A percentile compares a stretch with the other conserved stretches of the same genome.
These are phyloP conservation scores for Phrixothrix hirtus DNA, from an alignment of 2,888 invertebrate species.

Conservation along the genomic window DNA sequence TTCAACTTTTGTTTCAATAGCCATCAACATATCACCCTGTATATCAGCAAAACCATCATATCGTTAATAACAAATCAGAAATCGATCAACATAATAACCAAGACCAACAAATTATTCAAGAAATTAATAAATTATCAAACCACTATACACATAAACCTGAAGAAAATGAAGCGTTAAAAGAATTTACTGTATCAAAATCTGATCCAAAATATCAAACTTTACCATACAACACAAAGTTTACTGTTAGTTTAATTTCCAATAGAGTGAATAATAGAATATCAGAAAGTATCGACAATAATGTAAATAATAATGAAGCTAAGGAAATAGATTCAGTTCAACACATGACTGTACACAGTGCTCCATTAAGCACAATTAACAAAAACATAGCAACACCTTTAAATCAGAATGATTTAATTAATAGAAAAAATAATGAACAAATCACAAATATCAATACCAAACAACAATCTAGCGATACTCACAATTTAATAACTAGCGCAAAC, in stretches of 20 bases:
- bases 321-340: constrained; percentile 45
- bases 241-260: constrained; percentile 61
- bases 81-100: constrained; percentile 40
- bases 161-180: constrained; percentile 61
- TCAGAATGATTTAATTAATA: constrained; percentile 52
- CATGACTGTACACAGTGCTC: constrained; percentile 62
- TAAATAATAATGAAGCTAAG: constrained; percentile 29
- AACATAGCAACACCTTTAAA: constrained; percentile 67
- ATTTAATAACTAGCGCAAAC: constrained; percentile 50
- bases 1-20: constrained; percentile 30
- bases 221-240: constrained; percentile 87
- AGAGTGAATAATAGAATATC: constrained; percentile 37
- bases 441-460: constrained; percentile 12
- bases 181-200: constrained; percentile 79
- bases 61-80: constrained; percentile 44
- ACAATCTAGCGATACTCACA: constrained; percentile 56
- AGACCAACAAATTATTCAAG: constrained; percentile 40
- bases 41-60: constrained; percentile 51
- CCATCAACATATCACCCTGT: constrained; percentile 54
- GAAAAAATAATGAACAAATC: constrained; percentile 16
- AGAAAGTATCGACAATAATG: constrained; percentile 32
- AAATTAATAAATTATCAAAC: constrained; percentile 46
- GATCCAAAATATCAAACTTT: constrained; percentile 91
- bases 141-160: constrained; percentile 35
- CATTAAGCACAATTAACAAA: constrained; percentile 64